These are phyloP conservation scores for Platerodrilus igneus DNA, from an alignment of 2,888 invertebrate genomes.

Conservation along the genomic window DNA sequence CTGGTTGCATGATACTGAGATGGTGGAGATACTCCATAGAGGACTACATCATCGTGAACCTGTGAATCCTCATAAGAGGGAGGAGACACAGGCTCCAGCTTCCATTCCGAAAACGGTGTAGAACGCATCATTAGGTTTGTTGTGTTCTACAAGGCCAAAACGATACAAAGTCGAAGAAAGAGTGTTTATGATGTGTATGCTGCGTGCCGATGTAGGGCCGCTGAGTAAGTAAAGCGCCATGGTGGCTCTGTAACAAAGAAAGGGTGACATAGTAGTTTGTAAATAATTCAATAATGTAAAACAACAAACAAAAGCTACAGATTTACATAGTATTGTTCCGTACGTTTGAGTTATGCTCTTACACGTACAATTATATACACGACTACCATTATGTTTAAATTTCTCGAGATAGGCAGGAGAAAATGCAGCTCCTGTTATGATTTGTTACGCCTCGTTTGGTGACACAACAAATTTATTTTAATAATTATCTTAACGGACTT, in stretches of 20 bases:
- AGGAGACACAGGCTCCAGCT: conserved; percentile 54
- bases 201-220: conserved; percentile 58
- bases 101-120: conserved; percentile 46
- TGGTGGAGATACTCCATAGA: conserved; percentile 40
- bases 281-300: no score
- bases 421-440: no score
- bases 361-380: no score
- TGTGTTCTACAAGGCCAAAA: conserved; percentile 25
- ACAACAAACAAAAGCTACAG: no score
- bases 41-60: conserved; percentile 35
- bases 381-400: no score
- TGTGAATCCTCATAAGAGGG: conserved; percentile 42
- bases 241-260: conserved; percentile 65
- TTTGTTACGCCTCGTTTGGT: no score
- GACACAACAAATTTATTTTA: no score
- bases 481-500: no score
- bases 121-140: conserved; percentile 34
- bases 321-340: no score
- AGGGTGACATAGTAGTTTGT: no score
- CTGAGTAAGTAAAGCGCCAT: conserved; percentile 71
- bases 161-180: conserved; percentile 33
- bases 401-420: no score
- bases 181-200: conserved; percentile 37
- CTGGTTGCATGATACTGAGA: conserved; percentile 41
- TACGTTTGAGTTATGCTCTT: no score